A percentile compares a stretch with the other conserved stretches of the same genome.
Conservation (phyloP, 2,113 vertebrate genomes). For the Misgurnus anguillicaudatus region DNA sequence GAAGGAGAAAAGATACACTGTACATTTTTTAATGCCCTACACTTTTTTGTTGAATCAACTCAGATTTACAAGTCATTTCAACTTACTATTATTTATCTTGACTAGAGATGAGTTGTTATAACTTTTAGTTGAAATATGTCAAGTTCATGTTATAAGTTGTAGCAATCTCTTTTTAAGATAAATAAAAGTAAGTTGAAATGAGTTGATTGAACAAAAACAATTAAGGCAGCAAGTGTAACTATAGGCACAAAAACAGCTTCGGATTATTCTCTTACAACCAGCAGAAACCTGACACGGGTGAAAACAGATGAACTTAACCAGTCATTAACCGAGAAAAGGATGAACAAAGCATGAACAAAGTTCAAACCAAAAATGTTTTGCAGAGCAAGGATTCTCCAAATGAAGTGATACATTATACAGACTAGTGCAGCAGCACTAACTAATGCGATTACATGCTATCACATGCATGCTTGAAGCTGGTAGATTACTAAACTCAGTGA, state of each 20-base stretch:
- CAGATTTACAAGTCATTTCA: too few relatives aligned
- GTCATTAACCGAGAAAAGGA: neutral
- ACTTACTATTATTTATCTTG: too few relatives aligned
- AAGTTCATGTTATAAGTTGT: too few relatives aligned
- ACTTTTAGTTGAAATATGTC: too few relatives aligned
- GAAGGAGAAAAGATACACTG: too few relatives aligned
- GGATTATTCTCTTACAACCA: neutral
- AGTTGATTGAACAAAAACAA: too few relatives aligned
- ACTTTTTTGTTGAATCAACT: too few relatives aligned
- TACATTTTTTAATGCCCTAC: too few relatives aligned
- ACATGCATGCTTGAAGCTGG: neutral
- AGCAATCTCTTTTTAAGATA: too few relatives aligned
- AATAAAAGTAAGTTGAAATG: too few relatives aligned
- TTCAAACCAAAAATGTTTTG: neutral
- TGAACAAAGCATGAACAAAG: neutral
- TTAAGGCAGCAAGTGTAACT: too few relatives aligned
- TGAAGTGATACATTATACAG: neutral
- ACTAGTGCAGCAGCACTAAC: constrained; percentile 31
- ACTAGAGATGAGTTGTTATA: too few relatives aligned
- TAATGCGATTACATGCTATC: neutral
- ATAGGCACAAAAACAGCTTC: neutral
- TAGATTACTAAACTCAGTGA: constrained; percentile 1
- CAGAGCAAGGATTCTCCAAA: neutral
- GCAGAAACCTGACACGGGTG: neutral
- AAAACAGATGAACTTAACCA: neutral